These are phyloP conservation scores for Bryconaethiops microstoma DNA, from an alignment of 2,797 vertebrate species.

Conservation along the genomic window DNA sequence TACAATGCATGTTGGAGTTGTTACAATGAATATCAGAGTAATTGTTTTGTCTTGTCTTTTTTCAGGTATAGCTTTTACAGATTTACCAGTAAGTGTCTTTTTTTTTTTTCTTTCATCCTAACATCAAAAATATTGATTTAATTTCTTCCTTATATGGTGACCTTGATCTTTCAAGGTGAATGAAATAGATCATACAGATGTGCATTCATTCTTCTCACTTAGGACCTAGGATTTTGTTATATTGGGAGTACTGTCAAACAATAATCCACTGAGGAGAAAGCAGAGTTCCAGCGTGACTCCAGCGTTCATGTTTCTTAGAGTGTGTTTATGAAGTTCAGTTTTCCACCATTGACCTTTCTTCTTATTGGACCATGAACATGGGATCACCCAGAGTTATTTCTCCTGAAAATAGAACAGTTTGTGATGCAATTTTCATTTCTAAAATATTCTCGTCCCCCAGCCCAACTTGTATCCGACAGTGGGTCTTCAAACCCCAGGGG, in stretches of 20 bases:
- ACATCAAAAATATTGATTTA: neutral
- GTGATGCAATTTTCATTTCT: too few species aligned
- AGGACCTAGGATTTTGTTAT: slow-evolving; percentile 9
- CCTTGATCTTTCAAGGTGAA: neutral
- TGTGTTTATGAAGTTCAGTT: slow-evolving; percentile 62
- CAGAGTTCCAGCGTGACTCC: slow-evolving; percentile 62
- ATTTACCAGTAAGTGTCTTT: slow-evolving; percentile 92
- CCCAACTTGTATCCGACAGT: slow-evolving; percentile 97
- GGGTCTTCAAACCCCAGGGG: slow-evolving; percentile 96
- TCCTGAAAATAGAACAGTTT: neutral
- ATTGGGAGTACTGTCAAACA: slow-evolving; percentile 60
- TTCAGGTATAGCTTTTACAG: slow-evolving; percentile 97
- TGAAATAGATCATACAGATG: neutral
- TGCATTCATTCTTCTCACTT: neutral
- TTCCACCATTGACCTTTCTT: slow-evolving; percentile 65
- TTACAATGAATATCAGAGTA: neutral
- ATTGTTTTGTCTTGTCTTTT: neutral
- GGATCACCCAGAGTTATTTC: slow-evolving; percentile 31
- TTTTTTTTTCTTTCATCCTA: neutral
- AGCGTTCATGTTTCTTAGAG: slow-evolving; percentile 69
- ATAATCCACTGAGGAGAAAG: slow-evolving; percentile 73
- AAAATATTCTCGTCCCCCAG: slow-evolving; percentile 66
- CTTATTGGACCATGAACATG: slow-evolving; percentile 58
- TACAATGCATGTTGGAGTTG: neutral
- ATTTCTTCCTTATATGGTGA: neutral